Evolutionary conservation across 2,113 vertebrate species (phyloP), one percentile per base, ranked within the genome.

Genomic region (Lathamus discolor): DNA sequence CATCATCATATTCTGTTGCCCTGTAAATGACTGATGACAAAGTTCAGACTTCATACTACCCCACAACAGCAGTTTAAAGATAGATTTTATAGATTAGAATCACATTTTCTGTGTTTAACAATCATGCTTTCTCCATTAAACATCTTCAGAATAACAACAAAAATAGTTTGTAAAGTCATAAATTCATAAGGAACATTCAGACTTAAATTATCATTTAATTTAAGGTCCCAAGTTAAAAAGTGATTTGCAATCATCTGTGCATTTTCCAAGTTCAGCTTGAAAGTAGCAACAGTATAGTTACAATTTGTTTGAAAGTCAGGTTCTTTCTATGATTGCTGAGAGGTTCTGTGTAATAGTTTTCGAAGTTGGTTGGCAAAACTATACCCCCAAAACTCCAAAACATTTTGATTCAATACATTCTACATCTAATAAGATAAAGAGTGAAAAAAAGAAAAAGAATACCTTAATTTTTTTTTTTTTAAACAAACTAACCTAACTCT

Each of bases 351-450:
- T 70, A 70, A 62, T 74, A 62, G 20, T 86, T 94, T 75, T 78
- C 7, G 29, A 62, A 61, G 41, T 15, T 41, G 1, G 3, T 41
- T 55, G 17, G 37, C 11, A 70, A 74, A 95, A 44, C 9, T 80
- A 2, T n/a, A 7, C 27, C 4, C 27, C 13, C 9, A 44, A 20
- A 52, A 1, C 2, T 2, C 6, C 6, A 62, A 41, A 68, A 62
- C 33, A 18, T 70, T 81, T 67, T 88, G 7, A 63, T 72, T 78
- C 64, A 11, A 22, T 29, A 25, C 10, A 28, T n/a, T 75, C 6
- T 52, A 28, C 7, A 43, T 33, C 22, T 73, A 59, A 54, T 31
- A 43, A 94, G 76, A 69, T 46, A 29, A 44, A 28, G 7, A 46
- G 13, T 52, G 55, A 33, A 59, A 81, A 73, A 92, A 54, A 2